Evolutionary conservation across 2,113 vertebrate genomes (phyloP), one percentile per base, ranked within the genome.

Genomic region (Paradisaea rubra): DNA sequence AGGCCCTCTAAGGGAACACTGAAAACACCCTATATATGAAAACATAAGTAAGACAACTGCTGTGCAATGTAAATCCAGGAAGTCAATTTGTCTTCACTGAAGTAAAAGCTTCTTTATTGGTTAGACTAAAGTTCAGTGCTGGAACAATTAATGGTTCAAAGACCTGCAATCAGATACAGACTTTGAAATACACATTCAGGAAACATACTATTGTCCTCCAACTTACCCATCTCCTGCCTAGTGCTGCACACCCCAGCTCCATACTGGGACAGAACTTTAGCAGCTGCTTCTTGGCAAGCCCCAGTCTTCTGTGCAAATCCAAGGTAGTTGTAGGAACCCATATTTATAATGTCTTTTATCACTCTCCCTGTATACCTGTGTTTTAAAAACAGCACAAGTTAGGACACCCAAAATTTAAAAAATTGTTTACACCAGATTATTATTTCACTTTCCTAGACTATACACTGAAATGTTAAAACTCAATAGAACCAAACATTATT

Each of bases 241-340:
- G 98, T 98, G 97, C 99, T 99, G 95, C 98, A 98, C 53, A 99
- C 98, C 23, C 99, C 99, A 39, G 92, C 98, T 37, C 99, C 99
- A 21, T 99, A 99, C 64, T 98, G 97, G 21, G 97, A 94, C 3
- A 99, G 98, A 92, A 97, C 93, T 74, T 97, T 87, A 17, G 98
- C 49, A 35, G 98, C 98, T 89, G 98, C 98, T 64, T 99, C 97
- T 22, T 98, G 98, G 94, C 99, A 99, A 39, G 97, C 31, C 13
- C 99, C 99, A 31, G 70, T 81, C 69, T 98, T 99, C 94, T 98
- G 98, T 42, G 99, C 99, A 95, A 99, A 99, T 95, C 99, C 99
- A 69, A 99, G 98, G 97, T 99, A 99, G 96, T 99, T 99, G 97
- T 99, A 99, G 7, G 99, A 99, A 68, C 99, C 99, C 99, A 99